Base-by-base conservation (phyloP, 2,888 invertebrate genomes). In the Sinohyriopsis cumingii region DNA sequence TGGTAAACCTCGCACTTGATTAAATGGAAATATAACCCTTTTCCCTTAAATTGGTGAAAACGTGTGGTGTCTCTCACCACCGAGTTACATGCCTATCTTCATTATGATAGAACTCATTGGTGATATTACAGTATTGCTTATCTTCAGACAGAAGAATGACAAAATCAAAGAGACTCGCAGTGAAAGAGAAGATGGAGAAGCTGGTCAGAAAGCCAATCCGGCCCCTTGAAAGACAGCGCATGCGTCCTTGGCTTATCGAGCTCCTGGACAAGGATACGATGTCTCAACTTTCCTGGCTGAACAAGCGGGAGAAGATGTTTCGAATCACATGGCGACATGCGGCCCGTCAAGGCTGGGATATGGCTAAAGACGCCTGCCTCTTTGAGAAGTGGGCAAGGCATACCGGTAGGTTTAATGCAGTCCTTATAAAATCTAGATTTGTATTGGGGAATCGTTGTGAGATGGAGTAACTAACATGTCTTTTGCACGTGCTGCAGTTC, bases 281-380 rank as follows among this genome's bases (percentile, higher is more conserved):
- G 22, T 68, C 74, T 20, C 84, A 86, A 6, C 76, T 88, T 28
- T 65, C 70, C 9, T 88, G 88, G 88, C 61, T 81, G n/a, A 75
- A 81, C 57, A 71, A 75, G 57, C 59, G 72, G 5, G 77, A 81
- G n/a, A 76, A 76, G 19, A 76, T 79, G 22, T 86, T 88, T 70
- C 75, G 80, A 54, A 81, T 88, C 24, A 79, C 86, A 0, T 88
- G 88, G 88, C 82, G 85, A 66, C 88, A 88, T 69, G 87, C 86
- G 5, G 86, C 88, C 12, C 78, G 86, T 7, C 83, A 85, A 56
- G 84, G 84, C 9, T 88, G 85, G 83, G 81, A 82, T 54, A 69
- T 81, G 1, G 74, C 77, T 7, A 73, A 76, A 12, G 88, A 88
- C 69, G 84, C 84, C 7, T 77, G 81, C 53, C 74, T 88, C 54